Conservation (phyloP, 2,113 vertebrate genomes). For the Pteronura brasiliensis region DNA sequence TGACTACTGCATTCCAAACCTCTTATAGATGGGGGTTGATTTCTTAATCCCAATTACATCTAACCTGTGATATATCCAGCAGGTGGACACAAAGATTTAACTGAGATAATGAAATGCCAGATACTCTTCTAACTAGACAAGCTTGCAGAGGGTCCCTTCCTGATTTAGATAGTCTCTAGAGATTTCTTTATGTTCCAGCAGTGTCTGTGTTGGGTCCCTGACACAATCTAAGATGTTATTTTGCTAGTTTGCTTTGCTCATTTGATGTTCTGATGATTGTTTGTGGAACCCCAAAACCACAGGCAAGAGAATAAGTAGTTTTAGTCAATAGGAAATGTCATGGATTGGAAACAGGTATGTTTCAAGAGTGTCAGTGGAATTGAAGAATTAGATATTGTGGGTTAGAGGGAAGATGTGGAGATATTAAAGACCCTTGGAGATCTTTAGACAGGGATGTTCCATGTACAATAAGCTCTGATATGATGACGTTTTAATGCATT, state of each 20-base stretch:
- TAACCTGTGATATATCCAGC: not conserved
- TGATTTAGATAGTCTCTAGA: not conserved
- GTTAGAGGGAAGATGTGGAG: not conserved
- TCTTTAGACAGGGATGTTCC: not conserved
- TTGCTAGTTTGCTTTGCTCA: not conserved
- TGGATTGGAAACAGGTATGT: not conserved
- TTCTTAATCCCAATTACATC: not conserved
- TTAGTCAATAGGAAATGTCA: not conserved
- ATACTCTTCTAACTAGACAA: not conserved
- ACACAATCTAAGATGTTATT: not conserved
- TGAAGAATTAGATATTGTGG: not conserved
- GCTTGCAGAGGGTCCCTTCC: not conserved
- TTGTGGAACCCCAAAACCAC: not conserved
- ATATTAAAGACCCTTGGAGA: not conserved
- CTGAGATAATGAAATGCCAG: not conserved
- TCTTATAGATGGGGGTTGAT: not conserved
- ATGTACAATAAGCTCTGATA: not conserved
- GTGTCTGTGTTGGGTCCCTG: not conserved
- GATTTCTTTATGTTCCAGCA: not conserved
- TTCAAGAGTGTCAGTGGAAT: not conserved
- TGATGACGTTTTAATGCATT: not conserved
- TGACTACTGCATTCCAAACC: not conserved
- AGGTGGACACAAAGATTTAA: not conserved
- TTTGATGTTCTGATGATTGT: not conserved
- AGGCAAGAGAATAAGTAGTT: not conserved